Conservation (phyloP, 2,797 vertebrate species). For the Muraenolepis orangiensis region DNA sequence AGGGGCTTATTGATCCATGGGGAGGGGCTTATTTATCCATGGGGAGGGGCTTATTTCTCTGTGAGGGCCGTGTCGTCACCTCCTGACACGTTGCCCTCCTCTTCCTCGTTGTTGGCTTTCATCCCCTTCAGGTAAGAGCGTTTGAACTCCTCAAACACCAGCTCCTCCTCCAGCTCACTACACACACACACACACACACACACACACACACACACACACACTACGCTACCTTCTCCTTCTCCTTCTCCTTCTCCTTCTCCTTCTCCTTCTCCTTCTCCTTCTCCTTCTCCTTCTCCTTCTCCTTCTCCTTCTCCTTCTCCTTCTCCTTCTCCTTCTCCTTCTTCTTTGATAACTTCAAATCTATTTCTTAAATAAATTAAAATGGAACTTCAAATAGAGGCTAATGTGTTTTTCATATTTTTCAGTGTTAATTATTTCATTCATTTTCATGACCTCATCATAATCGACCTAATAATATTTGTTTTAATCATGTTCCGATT, state of each 20-base stretch:
- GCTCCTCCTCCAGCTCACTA: constrained; percentile 83
- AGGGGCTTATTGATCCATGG: too few species aligned
- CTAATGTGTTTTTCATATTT: not conserved
- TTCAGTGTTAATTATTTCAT: not conserved
- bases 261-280: too few species aligned
- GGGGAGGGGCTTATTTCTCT: constrained; percentile 41
- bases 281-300: too few species aligned
- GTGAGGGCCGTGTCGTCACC: constrained; percentile 64
- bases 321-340: too few species aligned
- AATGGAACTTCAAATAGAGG: not conserved
- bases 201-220: not conserved
- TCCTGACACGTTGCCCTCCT: constrained; percentile 71
- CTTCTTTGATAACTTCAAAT: not conserved
- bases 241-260: too few species aligned
- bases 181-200: constrained; percentile 14
- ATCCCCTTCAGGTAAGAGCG: constrained; percentile 81
- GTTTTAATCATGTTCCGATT: too few species aligned
- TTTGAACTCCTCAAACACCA: constrained; percentile 93
- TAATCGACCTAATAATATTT: too few species aligned
- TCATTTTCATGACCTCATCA: not conserved
- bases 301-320: too few species aligned
- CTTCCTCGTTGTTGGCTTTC: constrained; percentile 71
- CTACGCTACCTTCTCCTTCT: too few species aligned
- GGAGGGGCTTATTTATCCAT: constrained; percentile 46
- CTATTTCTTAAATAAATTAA: not conserved